Evolutionary conservation across 2,888 invertebrate species (phyloP).

Genomic region (Colletes collaris): DNA sequence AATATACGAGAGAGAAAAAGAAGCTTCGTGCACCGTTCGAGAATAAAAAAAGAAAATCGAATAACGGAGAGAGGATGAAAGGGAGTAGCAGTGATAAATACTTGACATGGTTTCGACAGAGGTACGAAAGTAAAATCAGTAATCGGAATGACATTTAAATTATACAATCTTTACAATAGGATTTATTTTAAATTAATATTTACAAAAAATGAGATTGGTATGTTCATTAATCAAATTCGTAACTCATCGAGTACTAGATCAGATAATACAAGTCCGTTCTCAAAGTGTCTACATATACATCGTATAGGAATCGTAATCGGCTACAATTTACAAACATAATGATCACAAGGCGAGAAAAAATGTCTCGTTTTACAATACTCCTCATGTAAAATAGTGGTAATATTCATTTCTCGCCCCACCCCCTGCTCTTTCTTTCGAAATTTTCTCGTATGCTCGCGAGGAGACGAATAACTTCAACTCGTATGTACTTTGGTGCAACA

Average conservation of each 20-base stretch:
- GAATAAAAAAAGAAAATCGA: background rate
- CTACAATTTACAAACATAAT: slow-evolving; percentile 71
- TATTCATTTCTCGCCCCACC: slow-evolving; percentile 39
- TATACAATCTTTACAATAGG: slow-evolving; percentile 79
- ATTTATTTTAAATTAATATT: slow-evolving; percentile 80
- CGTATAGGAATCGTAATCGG: slow-evolving; percentile 66
- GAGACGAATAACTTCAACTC: slow-evolving; percentile 62
- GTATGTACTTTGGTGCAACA: slow-evolving; percentile 68
- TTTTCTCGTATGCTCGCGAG: slow-evolving; percentile 36
- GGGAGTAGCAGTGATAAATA: slow-evolving; percentile 4
- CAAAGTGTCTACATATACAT: slow-evolving; percentile 59
- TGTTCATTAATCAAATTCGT: slow-evolving; percentile 64
- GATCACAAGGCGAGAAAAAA: slow-evolving; percentile 67
- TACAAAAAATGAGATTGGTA: slow-evolving; percentile 79
- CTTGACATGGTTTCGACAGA: background rate
- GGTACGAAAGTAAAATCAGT: slow-evolving; percentile 39
- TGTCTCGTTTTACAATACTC: slow-evolving; percentile 65
- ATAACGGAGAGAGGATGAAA: slow-evolving; percentile 10
- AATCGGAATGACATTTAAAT: slow-evolving; percentile 66
- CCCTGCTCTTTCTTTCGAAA: background rate
- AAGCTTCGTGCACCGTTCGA: background rate
- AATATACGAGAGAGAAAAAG: too few species aligned
- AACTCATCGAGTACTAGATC: slow-evolving; percentile 70
- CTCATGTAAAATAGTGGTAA: slow-evolving; percentile 64
- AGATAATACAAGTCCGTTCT: slow-evolving; percentile 71